A percentile compares a stretch with the other conserved stretches of the same genome.
phyloP scores from a whole-genome alignment of 1,140 invertebrate species.

The Drosophila jambulina region DNA sequence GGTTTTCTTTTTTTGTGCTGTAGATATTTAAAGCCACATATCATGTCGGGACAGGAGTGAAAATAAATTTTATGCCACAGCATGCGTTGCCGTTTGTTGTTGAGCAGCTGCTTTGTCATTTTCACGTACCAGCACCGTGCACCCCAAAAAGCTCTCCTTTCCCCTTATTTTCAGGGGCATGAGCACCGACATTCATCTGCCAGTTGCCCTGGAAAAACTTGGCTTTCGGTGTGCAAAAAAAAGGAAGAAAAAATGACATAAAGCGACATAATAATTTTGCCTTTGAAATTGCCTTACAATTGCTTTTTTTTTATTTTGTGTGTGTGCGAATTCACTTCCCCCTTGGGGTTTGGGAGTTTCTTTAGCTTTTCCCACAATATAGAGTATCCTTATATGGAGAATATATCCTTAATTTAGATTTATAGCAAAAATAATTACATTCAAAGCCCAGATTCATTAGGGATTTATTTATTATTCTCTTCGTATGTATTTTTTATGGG shows the following conservation, averaged over 20 bases:
- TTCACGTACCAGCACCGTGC: conserved; percentile 57
- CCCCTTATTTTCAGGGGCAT: conserved; percentile 17
- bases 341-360: conserved; percentile 9
- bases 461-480: conserved; percentile 9
- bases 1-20: conserved; percentile 17
- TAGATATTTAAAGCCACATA: conserved; percentile 74
- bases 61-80: conserved; percentile 77
- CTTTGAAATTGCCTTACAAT: conserved; percentile 83
- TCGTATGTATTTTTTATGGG: neutral
- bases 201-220: conserved; percentile 49
- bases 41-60: conserved; percentile 58
- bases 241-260: conserved; percentile 71
- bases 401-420: conserved; percentile 13
- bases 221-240: conserved; percentile 23
- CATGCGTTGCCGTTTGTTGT: conserved; percentile 69
- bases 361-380: conserved; percentile 42
- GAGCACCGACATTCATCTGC: conserved; percentile 61
- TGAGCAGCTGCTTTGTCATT: conserved; percentile 80
- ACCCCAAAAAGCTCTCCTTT: conserved; percentile 16
- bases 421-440: conserved; percentile 7
- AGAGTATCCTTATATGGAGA: neutral
- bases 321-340: conserved; percentile 45
- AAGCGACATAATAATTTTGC: conserved; percentile 82
- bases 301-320: conserved; percentile 55
- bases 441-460: conserved; percentile 1